These are phyloP conservation scores for Myathropa florea DNA, from an alignment of 2,888 invertebrate species.

Conservation along the genomic window DNA sequence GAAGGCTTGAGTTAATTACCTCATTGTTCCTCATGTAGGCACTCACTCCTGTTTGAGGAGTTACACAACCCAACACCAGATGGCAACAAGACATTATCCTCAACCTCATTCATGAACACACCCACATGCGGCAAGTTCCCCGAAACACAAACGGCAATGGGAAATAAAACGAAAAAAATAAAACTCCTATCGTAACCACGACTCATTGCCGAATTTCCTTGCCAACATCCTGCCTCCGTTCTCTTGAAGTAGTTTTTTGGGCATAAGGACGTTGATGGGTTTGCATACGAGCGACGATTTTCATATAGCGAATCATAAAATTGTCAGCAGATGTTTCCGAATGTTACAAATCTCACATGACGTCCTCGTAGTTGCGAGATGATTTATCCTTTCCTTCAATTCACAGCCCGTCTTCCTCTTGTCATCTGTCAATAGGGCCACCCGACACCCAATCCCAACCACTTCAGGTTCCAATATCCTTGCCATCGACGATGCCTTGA, in stretches of 20 bases:
- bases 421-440: conserved; percentile 25
- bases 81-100: conserved; percentile 16
- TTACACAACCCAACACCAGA: conserved; percentile 1
- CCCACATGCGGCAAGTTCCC: not conserved
- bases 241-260: not conserved
- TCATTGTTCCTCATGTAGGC: conserved; percentile 17
- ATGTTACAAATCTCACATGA: conserved; percentile 36
- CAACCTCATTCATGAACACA: conserved; percentile 12
- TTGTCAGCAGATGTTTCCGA: conserved; percentile 55
- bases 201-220: conserved; percentile 28
- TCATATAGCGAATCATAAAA: conserved; percentile 43
- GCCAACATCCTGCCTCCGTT: conserved; percentile 36
- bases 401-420: conserved; percentile 12
- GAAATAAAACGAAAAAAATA: not conserved
- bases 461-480: conserved; percentile 28
- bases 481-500: conserved; percentile 1
- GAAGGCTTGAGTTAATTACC: conserved; percentile 1
- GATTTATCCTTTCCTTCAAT: conserved; percentile 47
- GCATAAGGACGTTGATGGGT: not conserved
- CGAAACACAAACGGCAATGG: not conserved
- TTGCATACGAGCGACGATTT: conserved; percentile 19
- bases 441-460: not conserved
- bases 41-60: not conserved
- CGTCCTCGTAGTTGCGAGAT: conserved; percentile 14
- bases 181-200: conserved; percentile 17